Base-by-base conservation (phyloP, 1,140 invertebrate genomes). In the Drosophila carrolli region DNA sequence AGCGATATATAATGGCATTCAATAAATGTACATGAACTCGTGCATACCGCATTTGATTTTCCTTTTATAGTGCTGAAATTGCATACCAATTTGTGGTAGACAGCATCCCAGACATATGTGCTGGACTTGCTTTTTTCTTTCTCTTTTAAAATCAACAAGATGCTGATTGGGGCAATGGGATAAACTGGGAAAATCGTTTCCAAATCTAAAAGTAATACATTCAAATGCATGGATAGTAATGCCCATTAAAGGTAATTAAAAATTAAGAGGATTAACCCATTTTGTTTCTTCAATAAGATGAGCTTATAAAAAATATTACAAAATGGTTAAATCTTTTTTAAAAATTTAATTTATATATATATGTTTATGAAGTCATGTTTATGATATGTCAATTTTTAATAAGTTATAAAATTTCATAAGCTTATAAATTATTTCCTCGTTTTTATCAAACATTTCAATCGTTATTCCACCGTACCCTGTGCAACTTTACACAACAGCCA, bases 41-140 rank as follows among this genome's bases (percentile, higher is more conserved):
- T 59, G 40, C 55, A 35, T 59, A 16, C 40, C 29, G 37, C 35
- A 53, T 75, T 75, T 56, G 72, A 75, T 75, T 75, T 65, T 75
- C 59, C 72, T 75, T 32, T 62, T 50, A 51, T 71, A 66, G 32
- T 85, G 65, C 68, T 68, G 44, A 80, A 83, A 80, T 79, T 84
- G 80, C 80, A 83, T 79, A 59, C 56, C 63, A 65, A 78, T 75
- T 85, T 81, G 67, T 23, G 56, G 55, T 75, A 44, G 50, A 50
- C 41, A 50, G 63, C 48, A 56, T 27, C 35, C 46, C 60, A 50
- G 37, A 50, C 60, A 51, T 48, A 27, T 43, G 16, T 44, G 38
- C 27, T 6, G 16, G 14, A 10, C 27, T 35, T 50, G 11, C 4
- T 38, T 19, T 50, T 50, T 41, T 51, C 37, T 50, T 50, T 37